These are phyloP conservation scores for Zaprionus lineosus DNA, from an alignment of 2,888 invertebrate species.

Conservation along the genomic window DNA sequence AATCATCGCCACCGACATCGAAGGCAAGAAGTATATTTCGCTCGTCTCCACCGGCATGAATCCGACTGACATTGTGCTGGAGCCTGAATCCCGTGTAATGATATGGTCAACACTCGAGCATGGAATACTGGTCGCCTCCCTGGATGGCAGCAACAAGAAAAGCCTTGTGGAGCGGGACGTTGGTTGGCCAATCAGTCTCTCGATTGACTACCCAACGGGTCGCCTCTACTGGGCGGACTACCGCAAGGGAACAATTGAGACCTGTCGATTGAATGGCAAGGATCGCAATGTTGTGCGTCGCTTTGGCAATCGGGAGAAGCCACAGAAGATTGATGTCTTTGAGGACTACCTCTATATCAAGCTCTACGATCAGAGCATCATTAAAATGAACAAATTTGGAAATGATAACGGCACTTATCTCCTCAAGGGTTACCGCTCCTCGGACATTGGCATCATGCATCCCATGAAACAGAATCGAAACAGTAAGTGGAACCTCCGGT, in stretches of 20 bases:
- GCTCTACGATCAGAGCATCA: slow-evolving; percentile 86
- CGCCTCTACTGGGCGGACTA: slow-evolving; percentile 93
- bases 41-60: slow-evolving; percentile 84
- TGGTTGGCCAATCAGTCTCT: slow-evolving; percentile 89
- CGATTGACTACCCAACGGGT: slow-evolving; percentile 89
- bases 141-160: slow-evolving; percentile 86
- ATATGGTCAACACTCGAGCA: slow-evolving; percentile 91
- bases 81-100: slow-evolving; percentile 86
- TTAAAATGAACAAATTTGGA: slow-evolving; percentile 88
- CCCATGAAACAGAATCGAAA: slow-evolving; percentile 85
- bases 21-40: slow-evolving; percentile 80
- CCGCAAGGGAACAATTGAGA: slow-evolving; percentile 89
- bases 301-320: slow-evolving; percentile 85
- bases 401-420: slow-evolving; percentile 84
- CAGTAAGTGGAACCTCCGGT: slow-evolving; percentile 79
- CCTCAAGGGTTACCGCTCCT: slow-evolving; percentile 85
- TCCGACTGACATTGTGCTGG: slow-evolving; percentile 88
- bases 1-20: slow-evolving; percentile 81
- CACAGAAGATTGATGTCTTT: slow-evolving; percentile 89
- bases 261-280: slow-evolving; percentile 87
- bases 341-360: slow-evolving; percentile 88
- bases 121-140: slow-evolving; percentile 86
- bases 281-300: slow-evolving; percentile 86
- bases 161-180: slow-evolving; percentile 86
- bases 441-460: slow-evolving; percentile 88